These are phyloP conservation scores for Aspidapion aeneum DNA, from an alignment of 2,888 invertebrate genomes.

Conservation along the genomic window DNA sequence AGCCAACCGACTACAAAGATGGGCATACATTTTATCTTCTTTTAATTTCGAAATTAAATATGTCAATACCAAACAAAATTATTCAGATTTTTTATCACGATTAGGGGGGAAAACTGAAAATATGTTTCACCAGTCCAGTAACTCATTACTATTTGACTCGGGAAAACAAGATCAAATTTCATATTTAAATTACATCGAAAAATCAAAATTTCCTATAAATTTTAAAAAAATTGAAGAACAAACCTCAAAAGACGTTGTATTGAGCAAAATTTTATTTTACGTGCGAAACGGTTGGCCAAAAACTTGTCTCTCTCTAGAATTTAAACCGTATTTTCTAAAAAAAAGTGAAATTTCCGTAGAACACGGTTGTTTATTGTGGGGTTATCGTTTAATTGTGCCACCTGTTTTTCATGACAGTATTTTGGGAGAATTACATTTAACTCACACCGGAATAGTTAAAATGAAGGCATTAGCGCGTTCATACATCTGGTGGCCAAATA, in stretches of 20 bases:
- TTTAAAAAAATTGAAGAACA: conserved; percentile 12
- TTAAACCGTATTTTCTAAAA: conserved; percentile 9
- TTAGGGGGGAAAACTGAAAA: background rate
- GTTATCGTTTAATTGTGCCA: no score
- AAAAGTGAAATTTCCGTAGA: conserved; percentile 14
- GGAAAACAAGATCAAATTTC: conserved; percentile 6
- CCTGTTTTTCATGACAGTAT: conserved; percentile 6
- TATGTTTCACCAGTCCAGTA: background rate
- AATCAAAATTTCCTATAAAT: conserved; percentile 10
- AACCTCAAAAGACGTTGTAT: conserved; percentile 11
- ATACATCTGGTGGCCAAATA: conserved; percentile 7
- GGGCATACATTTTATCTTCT: conserved; percentile 9
- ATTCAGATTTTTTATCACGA: no score
- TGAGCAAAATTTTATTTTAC: conserved; percentile 18
- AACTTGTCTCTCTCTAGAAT: conserved; percentile 5
- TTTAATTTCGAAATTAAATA: conserved; percentile 9
- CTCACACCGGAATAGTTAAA: conserved; percentile 16
- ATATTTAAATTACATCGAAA: conserved; percentile 13
- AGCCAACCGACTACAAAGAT: conserved; percentile 11
- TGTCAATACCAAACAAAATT: no score
- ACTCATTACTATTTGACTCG: conserved; percentile 2
- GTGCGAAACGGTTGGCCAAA: conserved; percentile 13
- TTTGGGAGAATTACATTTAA: conserved; percentile 14
- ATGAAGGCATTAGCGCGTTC: conserved; percentile 38
- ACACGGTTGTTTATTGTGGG: no score